Conservation (phyloP, 1,140 invertebrate genomes). For the Bicyclus anynana region DNA sequence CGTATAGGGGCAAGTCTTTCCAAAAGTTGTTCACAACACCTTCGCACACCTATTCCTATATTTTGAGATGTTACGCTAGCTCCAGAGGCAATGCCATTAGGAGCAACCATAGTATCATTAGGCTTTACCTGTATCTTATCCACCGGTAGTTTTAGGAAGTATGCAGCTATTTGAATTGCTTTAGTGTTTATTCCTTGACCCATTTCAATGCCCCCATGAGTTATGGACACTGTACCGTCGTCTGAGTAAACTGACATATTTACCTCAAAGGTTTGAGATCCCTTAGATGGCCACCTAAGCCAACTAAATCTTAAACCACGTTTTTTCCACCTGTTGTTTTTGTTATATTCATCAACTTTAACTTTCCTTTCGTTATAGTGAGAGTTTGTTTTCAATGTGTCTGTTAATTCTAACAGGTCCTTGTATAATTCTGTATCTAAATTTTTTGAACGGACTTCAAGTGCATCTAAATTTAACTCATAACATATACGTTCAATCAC, state of each 20-base stretch:
- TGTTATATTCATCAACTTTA: slow-evolving; percentile 80
- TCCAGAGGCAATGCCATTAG: slow-evolving; percentile 79
- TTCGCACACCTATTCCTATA: slow-evolving; percentile 78
- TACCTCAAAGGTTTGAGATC: slow-evolving; percentile 77
- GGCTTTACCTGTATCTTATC: slow-evolving; percentile 83
- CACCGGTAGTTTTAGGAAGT: slow-evolving; percentile 83
- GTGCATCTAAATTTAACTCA: slow-evolving; percentile 81
- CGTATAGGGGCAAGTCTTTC: slow-evolving; percentile 79
- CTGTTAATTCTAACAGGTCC: slow-evolving; percentile 73
- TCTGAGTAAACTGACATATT: slow-evolving; percentile 83
- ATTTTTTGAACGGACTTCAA: slow-evolving; percentile 82
- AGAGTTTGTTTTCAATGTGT: slow-evolving; percentile 77
- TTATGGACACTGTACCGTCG: slow-evolving; percentile 86
- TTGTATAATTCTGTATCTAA: slow-evolving; percentile 61
- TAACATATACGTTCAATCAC: slow-evolving; percentile 91
- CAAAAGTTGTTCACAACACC: slow-evolving; percentile 80
- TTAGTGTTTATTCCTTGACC: slow-evolving; percentile 89
- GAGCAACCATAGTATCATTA: slow-evolving; percentile 44
- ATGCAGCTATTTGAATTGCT: slow-evolving; percentile 85
- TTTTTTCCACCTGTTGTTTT: slow-evolving; percentile 86
- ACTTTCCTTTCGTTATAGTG: slow-evolving; percentile 79
- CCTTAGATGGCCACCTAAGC: slow-evolving; percentile 80
- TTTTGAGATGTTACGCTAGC: slow-evolving; percentile 73
- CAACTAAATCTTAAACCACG: slow-evolving; percentile 81
- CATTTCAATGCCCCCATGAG: slow-evolving; percentile 88